Evolutionary conservation across 2,113 vertebrate genomes (phyloP).

Genomic region (Planiliza haematocheilus): DNA sequence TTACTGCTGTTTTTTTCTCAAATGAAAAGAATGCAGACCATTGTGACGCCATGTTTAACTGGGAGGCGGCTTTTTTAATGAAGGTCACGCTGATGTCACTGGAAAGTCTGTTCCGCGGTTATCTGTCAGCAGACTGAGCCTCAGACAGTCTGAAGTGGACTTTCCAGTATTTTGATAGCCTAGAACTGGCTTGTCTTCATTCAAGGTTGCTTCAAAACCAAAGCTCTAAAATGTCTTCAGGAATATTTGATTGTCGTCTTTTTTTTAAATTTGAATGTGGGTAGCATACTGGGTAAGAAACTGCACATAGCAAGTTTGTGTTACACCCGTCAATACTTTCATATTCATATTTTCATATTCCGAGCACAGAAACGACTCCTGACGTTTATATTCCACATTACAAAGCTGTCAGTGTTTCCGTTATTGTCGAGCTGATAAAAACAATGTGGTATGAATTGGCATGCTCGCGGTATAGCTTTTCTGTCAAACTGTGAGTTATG

Average conservation of each 20-base stretch:
- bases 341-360: not conserved
- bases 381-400: not conserved
- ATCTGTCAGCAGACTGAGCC: conserved; percentile 17
- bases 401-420: not conserved
- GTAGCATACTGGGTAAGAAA: not conserved
- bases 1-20: not conserved
- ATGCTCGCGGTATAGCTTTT: conserved; percentile 41
- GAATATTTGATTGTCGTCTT: too few relatives aligned
- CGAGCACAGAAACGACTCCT: not conserved
- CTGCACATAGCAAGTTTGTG: not conserved
- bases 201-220: conserved; percentile 8
- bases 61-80: conserved; percentile 22
- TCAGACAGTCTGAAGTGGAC: conserved; percentile 44
- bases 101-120: conserved; percentile 44
- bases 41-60: conserved; percentile 4
- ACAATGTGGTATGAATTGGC: conserved; percentile 22
- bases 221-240: not conserved
- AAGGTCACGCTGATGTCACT: conserved; percentile 24
- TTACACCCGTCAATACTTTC: not conserved
- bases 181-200: conserved; percentile 21
- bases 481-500: conserved; percentile 25
- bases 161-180: conserved; percentile 43
- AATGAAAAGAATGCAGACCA: not conserved
- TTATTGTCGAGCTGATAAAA: not conserved
- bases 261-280: not conserved